phyloP scores from a whole-genome alignment of 2,888 invertebrate genomes.

The Helobdella robusta region DNA sequence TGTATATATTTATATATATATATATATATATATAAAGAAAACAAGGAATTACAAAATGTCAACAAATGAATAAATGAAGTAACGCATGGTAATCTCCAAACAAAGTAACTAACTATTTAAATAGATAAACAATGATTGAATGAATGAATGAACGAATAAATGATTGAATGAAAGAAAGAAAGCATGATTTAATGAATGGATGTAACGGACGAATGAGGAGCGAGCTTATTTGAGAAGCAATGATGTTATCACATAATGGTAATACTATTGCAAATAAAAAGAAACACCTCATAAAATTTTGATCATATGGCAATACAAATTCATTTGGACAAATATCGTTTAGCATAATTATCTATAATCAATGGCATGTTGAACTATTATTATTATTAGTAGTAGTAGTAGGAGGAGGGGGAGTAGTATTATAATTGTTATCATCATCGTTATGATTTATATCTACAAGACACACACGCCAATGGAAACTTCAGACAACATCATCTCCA shows the following conservation, averaged over 20 bases:
- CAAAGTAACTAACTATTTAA: too few species aligned
- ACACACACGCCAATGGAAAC: neutral
- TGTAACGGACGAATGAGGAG: neutral
- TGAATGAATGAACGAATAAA: neutral
- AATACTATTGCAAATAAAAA: too few species aligned
- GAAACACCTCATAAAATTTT: too few species aligned
- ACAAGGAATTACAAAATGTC: neutral
- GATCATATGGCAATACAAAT: too few species aligned
- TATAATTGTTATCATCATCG: neutral
- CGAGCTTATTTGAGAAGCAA: too few species aligned
- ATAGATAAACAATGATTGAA: too few species aligned
- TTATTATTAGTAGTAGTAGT: too few species aligned
- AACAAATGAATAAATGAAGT: neutral
- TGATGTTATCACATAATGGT: too few species aligned
- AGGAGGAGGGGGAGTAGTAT: too few species aligned
- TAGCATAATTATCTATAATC: too few species aligned
- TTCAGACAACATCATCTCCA: neutral
- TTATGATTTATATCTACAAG: neutral
- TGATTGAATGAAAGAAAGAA: neutral
- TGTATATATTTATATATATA: constrained; percentile 1
- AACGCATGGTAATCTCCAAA: neutral
- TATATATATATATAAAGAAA: neutral
- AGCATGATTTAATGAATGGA: neutral
- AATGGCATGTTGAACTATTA: too few species aligned
- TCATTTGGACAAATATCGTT: too few species aligned